Evolutionary conservation across 2,113 vertebrate genomes (phyloP).

Genomic region (Callocephalon fimbriatum): DNA sequence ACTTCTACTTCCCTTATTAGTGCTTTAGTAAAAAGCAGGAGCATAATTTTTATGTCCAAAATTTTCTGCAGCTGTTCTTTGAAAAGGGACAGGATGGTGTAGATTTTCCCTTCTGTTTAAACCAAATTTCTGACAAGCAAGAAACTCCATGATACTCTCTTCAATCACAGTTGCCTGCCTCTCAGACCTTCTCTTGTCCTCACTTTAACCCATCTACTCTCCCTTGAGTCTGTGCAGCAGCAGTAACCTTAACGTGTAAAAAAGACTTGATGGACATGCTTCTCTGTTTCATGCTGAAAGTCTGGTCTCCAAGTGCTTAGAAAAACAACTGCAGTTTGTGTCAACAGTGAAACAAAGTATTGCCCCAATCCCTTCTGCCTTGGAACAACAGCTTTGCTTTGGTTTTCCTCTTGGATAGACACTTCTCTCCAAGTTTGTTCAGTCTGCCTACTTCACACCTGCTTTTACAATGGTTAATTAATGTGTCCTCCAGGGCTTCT

Average conservation of each 20-base stretch:
- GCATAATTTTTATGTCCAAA: not conserved
- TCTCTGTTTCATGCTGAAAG: not conserved
- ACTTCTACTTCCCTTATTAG: not conserved
- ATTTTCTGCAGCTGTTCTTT: not conserved
- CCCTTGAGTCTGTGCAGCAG: not conserved
- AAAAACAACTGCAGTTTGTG: not conserved
- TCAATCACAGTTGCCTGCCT: not conserved
- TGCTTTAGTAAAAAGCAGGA: not conserved
- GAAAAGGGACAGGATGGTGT: not conserved
- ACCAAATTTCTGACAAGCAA: not conserved
- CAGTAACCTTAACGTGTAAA: not conserved
- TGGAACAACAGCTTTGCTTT: not conserved
- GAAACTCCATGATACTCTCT: not conserved
- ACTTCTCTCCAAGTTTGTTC: not conserved
- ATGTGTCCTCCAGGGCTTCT: not conserved
- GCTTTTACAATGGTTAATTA: not conserved
- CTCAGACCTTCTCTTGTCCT: not conserved
- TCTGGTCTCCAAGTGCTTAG: not conserved
- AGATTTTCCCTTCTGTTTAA: not conserved
- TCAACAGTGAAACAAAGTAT: not conserved
- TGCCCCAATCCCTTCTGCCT: not conserved
- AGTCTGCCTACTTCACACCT: not conserved
- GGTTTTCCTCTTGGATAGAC: not conserved
- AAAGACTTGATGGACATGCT: not conserved
- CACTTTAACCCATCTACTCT: not conserved